phyloP scores from a whole-genome alignment of 2,888 invertebrate genomes.

The Cosmorhoe ocellata region DNA sequence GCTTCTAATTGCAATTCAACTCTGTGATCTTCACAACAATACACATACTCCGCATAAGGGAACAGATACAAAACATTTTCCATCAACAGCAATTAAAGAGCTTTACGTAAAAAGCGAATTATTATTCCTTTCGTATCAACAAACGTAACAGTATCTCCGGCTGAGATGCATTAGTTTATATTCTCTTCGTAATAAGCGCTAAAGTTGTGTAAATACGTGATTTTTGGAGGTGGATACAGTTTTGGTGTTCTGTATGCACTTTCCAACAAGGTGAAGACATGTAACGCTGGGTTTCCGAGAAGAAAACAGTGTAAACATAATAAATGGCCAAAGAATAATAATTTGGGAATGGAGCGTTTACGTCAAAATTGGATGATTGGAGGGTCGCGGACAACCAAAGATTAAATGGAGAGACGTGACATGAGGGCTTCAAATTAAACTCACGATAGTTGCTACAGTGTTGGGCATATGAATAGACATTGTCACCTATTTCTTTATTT shows the following conservation, averaged over 20 bases:
- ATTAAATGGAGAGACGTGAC: conserved; percentile 40
- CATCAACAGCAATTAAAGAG: conserved; percentile 39
- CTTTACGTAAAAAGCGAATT: conserved; percentile 33
- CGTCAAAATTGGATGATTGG: conserved; percentile 68
- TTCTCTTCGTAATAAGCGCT: conserved; percentile 11
- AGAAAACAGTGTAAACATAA: conserved; percentile 60
- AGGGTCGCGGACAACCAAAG: conserved; percentile 33
- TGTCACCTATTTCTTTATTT: too few species aligned
- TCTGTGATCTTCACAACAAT: conserved; percentile 34
- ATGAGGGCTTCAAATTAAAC: too few species aligned
- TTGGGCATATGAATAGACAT: too few species aligned
- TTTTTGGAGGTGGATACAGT: conserved; percentile 16
- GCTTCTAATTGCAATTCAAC: conserved; percentile 29
- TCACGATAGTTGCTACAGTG: too few species aligned
- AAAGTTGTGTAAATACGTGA: conserved; percentile 14
- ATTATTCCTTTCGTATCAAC: conserved; percentile 33
- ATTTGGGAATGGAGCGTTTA: conserved; percentile 51
- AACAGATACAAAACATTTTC: conserved; percentile 38
- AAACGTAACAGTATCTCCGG: conserved; percentile 6
- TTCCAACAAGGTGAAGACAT: conserved; percentile 40
- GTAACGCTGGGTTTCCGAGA: conserved; percentile 49
- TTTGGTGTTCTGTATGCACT: conserved; percentile 28
- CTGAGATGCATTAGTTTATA: conserved; percentile 6
- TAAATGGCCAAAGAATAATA: conserved; percentile 54
- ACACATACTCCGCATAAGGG: conserved; percentile 32